Evolutionary conservation across 2,888 invertebrate genomes (phyloP).

Genomic region (Nineta flava): DNA sequence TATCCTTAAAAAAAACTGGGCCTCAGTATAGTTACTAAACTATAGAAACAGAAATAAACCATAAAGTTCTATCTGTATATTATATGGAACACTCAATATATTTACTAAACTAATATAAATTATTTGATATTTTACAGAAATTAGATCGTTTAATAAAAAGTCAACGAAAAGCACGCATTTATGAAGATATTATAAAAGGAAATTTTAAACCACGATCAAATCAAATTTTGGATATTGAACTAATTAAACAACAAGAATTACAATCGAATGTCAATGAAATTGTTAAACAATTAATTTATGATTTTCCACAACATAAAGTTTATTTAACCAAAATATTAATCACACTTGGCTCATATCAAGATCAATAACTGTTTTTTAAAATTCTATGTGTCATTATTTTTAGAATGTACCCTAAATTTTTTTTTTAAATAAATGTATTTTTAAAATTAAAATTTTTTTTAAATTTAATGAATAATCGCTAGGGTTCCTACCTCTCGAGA

Average conservation of each 20-base stretch:
- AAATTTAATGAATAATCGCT: no score
- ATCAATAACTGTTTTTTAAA: slow-evolving; percentile 16
- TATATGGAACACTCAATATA: no score
- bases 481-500: no score
- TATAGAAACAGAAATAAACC: not conserved
- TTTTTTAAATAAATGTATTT: not conserved
- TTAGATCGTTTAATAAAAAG: slow-evolving; percentile 44
- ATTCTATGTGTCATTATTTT: not conserved
- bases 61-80: no score
- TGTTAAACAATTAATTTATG: slow-evolving; percentile 36
- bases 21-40: not conserved
- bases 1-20: no score
- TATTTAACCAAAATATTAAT: slow-evolving; percentile 30
- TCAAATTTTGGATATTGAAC: slow-evolving; percentile 13
- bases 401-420: not conserved
- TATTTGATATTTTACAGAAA: slow-evolving; percentile 27
- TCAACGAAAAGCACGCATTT: slow-evolving; percentile 50
- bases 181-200: slow-evolving; percentile 32
- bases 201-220: slow-evolving; percentile 11
- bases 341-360: slow-evolving; percentile 17
- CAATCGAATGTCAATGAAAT: slow-evolving; percentile 41
- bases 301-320: slow-evolving; percentile 42
- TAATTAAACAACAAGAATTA: slow-evolving; percentile 33
- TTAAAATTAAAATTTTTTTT: not conserved
- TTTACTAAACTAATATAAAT: no score